Evolutionary conservation across 37 sponge, comb jelly and placozoan species (phyloP).

Genomic region (Lycopodina hypogea): DNA sequence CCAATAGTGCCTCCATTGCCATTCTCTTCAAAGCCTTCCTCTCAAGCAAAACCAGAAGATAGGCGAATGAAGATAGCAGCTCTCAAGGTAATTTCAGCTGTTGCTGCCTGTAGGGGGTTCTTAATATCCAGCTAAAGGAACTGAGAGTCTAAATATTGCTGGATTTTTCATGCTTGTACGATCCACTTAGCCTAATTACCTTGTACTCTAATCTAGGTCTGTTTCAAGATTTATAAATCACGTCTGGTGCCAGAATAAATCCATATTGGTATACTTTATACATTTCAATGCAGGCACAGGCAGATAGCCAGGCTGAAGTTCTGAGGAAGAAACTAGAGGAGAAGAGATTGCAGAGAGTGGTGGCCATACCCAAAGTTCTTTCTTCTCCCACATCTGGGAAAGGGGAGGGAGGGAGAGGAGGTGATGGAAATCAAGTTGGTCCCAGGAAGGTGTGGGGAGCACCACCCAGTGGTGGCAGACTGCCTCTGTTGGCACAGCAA

Average conservation of each 20-base stretch:
- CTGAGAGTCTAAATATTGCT: not conserved
- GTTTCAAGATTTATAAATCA: too few relatives aligned
- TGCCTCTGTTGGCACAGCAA: constrained; percentile 22
- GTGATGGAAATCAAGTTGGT: constrained; percentile 4
- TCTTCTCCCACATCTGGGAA: not conserved
- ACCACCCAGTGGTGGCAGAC: constrained; percentile 1
- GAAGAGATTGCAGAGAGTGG: constrained; percentile 33
- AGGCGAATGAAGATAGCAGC: constrained; percentile 89
- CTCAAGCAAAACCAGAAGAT: constrained; percentile 60
- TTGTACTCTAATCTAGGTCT: too few relatives aligned
- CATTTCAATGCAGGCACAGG: constrained; percentile 64
- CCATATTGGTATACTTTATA: too few relatives aligned
- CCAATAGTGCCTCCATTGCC: not conserved
- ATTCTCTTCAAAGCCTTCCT: not conserved
- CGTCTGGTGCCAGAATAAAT: too few relatives aligned
- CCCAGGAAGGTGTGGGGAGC: constrained; percentile 63
- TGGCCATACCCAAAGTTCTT: not conserved
- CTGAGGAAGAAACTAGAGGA: constrained; percentile 65
- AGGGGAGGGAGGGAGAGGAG: not conserved
- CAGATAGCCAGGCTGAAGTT: constrained; percentile 70
- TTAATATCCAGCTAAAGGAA: not conserved
- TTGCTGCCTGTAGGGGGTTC: not conserved
- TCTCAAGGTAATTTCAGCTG: constrained; percentile 65
- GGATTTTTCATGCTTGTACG: too few relatives aligned
- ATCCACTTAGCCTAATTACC: too few relatives aligned